Evolutionary conservation across 2,113 vertebrate genomes (phyloP).

Genomic region (Mellivora capensis): DNA sequence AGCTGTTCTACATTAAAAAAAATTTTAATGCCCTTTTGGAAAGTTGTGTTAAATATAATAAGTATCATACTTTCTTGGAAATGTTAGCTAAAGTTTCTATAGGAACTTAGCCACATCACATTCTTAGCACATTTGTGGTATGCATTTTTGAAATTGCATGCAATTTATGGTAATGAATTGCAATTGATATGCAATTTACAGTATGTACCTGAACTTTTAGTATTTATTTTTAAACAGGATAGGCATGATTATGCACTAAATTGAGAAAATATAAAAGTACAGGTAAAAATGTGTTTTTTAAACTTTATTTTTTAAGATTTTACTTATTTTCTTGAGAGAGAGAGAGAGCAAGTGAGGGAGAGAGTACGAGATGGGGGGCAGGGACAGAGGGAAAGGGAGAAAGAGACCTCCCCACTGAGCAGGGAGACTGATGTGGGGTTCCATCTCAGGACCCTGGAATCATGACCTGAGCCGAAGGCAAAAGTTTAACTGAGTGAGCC

Average conservation of each 20-base stretch:
- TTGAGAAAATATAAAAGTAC: constrained; percentile 37
- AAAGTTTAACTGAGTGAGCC: background rate
- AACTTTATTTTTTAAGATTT: background rate
- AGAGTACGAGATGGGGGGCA: background rate
- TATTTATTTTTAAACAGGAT: constrained; percentile 24
- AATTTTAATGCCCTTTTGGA: constrained; percentile 3
- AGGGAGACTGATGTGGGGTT: background rate
- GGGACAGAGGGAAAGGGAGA: background rate
- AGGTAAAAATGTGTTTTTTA: constrained; percentile 26
- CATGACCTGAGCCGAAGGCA: background rate
- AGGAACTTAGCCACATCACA: constrained; percentile 58
- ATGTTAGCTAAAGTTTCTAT: constrained; percentile 44
- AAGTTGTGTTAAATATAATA: constrained; percentile 55
- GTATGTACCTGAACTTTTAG: constrained; percentile 27
- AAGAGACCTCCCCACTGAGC: background rate
- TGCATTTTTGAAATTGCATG: constrained; percentile 62
- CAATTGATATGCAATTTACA: constrained; percentile 44
- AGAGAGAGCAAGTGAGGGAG: background rate
- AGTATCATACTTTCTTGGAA: constrained; percentile 55
- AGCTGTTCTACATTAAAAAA: constrained; percentile 19
- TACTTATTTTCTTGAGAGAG: background rate
- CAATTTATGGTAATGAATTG: constrained; percentile 39
- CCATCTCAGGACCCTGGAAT: background rate
- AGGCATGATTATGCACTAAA: constrained; percentile 38
- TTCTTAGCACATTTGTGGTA: constrained; percentile 62